A percentile compares a stretch with the other conserved stretches of the same genome.
Conservation (phyloP, 2,797 vertebrate genomes). For the Echiichthys vipera region DNA sequence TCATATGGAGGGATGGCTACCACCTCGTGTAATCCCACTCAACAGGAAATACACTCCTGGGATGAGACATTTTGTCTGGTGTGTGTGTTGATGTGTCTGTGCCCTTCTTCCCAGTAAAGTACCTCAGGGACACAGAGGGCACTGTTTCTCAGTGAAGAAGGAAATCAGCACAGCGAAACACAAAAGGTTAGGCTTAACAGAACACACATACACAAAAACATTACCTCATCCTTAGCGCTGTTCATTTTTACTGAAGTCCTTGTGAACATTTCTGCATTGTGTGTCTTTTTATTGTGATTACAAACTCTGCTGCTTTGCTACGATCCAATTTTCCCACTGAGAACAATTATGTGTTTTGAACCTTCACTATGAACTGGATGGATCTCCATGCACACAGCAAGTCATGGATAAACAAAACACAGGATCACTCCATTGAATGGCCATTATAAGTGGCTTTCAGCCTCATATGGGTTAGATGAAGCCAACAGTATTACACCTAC, state of each 20-base stretch:
- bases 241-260: constrained; percentile 6
- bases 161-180: constrained; percentile 43
- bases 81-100: constrained; percentile 15
- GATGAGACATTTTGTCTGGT: constrained; percentile 66
- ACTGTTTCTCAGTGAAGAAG: constrained; percentile 47
- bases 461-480: too few species aligned
- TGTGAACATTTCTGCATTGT: constrained; percentile 7
- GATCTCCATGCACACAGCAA: background rate
- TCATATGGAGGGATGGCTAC: constrained; percentile 55
- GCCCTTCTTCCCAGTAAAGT: constrained; percentile 37
- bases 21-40: constrained; percentile 64
- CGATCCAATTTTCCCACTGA: background rate
- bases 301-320: constrained; percentile 1
- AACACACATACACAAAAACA: constrained; percentile 31
- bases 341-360: constrained; percentile 14
- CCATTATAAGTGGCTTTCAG: too few species aligned
- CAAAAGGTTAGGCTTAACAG: constrained; percentile 44
- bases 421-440: too few species aligned
- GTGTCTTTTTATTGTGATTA: constrained; percentile 22
- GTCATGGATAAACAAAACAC: background rate
- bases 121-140: constrained; percentile 47
- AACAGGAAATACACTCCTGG: constrained; percentile 65
- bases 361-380: background rate
- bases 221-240: background rate
- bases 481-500: too few species aligned